A percentile compares a stretch with the other conserved stretches of the same genome.
Conservation (phyloP, 2,888 invertebrate genomes). For the Atherix ibis region DNA sequence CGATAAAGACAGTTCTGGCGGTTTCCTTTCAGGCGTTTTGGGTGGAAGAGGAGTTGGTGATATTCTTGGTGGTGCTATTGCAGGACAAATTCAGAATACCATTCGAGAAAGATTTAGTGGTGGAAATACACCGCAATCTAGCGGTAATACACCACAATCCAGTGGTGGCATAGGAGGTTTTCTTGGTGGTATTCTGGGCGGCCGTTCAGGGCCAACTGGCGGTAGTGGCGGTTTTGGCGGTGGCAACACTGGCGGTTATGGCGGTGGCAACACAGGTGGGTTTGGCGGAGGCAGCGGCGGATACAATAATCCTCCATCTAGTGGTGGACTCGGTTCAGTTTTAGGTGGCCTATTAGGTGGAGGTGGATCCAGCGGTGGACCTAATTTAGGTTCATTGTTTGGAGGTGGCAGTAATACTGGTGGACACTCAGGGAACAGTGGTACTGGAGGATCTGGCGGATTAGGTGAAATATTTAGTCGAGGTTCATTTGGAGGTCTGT, state of each 20-base stretch:
- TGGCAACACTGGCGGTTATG: conserved; percentile 1
- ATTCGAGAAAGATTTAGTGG: conserved; percentile 24
- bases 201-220: conserved; percentile 10
- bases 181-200: conserved; percentile 14
- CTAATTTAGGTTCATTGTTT: conserved; percentile 6
- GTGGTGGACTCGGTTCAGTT: conserved; percentile 2
- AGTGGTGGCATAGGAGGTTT: conserved; percentile 7
- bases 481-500: conserved; percentile 28
- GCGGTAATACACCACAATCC: conserved; percentile 11
- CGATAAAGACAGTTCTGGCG: not conserved
- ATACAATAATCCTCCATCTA: conserved; percentile 2
- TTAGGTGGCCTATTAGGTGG: conserved; percentile 3
- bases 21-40: conserved; percentile 17
- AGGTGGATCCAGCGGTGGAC: conserved; percentile 9
- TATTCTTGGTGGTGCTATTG: conserved; percentile 29
- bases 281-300: conserved; percentile 8
- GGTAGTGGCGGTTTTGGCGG: conserved; percentile 10
- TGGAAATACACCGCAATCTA: not conserved
- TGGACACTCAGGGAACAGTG: conserved; percentile 1
- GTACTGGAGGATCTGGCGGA: conserved; percentile 11
- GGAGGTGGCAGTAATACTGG: conserved; percentile 4
- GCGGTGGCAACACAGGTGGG: conserved; percentile 4
- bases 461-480: conserved; percentile 25
- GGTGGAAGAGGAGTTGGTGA: conserved; percentile 28
- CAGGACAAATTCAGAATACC: conserved; percentile 28